Evolutionary conservation across 1,140 invertebrate genomes (phyloP), one percentile per base, ranked within the genome.

Genomic region (Amphibalanus amphitrite): DNA sequence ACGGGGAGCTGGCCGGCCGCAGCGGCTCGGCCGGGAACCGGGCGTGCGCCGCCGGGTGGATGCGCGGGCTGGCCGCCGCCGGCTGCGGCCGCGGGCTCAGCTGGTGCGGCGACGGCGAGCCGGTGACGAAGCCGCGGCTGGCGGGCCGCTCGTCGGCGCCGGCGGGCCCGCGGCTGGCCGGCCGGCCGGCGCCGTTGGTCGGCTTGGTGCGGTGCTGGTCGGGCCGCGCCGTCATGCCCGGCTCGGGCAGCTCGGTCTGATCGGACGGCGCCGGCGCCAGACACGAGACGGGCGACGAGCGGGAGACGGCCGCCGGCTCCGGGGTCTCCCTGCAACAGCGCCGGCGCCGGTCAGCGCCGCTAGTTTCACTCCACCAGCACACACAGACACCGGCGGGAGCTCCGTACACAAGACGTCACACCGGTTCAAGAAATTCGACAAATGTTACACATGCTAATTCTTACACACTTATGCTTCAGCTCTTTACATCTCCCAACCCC

Each of bases 11-110:
- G 71, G 15, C 26, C 4, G 64, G 30, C 28, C 28, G 38, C 29
- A 23, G 6, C 28, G 70, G 30, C 47, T 59, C 28, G 84, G 73
- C 83, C 84, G 28, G 29, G 79, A 70, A 72, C 64, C 26, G 80
- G 74, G 69, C 38, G 69, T 30, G 30, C 30, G 29, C 69, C 30
- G 29, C 69, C 29, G 25, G 59, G n/a, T 70, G 71, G 70, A 29
- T 0, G 25, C 71, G 29, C 15, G 69, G 71, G 25, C 17, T 64
- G 28, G 40, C 33, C 72, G 33, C 69, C 73, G 64, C 70, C 69
- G 28, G 72, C 47, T 67, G 72, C 69, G n/a, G 72, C 64, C 25
- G 64, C 72, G 72, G 72, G 64, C 38, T 72, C 59, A 64, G 69
- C 70, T 25, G 30, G 23, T 1, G 64, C 72, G 72, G 72, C 64